Evolutionary conservation across 2,113 vertebrate species (phyloP).

Genomic region (Salvelinus fontinalis): DNA sequence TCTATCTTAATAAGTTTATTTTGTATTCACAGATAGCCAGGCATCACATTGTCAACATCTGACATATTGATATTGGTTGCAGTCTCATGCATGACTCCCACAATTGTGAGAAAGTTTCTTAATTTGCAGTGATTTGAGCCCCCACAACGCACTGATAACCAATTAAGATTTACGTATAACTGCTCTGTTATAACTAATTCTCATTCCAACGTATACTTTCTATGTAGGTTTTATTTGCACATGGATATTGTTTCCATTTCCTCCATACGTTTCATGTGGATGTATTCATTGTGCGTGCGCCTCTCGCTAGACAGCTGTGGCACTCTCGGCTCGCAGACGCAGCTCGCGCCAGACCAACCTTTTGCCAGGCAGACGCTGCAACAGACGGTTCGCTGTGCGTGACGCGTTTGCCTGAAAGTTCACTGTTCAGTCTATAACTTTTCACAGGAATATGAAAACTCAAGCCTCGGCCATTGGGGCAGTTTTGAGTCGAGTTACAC

Average conservation of each 20-base stretch:
- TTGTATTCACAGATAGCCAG: too few relatives aligned
- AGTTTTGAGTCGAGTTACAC: conserved; percentile 38
- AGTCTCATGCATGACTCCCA: background rate
- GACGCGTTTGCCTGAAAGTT: background rate
- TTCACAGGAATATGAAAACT: conserved; percentile 32
- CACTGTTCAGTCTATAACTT: conserved; percentile 18
- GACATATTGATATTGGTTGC: background rate
- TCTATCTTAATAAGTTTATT: too few relatives aligned
- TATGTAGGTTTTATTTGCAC: background rate
- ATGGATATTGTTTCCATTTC: background rate
- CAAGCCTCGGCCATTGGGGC: conserved; percentile 28
- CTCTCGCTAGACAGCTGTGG: conserved; percentile 29
- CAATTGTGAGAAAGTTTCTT: background rate
- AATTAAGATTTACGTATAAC: too few relatives aligned
- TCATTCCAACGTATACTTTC: background rate
- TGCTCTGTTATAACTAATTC: background rate
- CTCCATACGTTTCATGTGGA: background rate
- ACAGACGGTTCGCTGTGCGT: background rate
- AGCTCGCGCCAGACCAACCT: background rate
- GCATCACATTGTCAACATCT: too few relatives aligned
- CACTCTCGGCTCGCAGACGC: background rate
- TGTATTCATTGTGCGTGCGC: background rate
- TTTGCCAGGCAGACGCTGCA: too few relatives aligned
- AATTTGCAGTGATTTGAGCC: background rate
- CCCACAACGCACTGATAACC: too few relatives aligned